Base-by-base conservation (phyloP, 1,140 invertebrate species). In the Eulimnadia texana region DNA sequence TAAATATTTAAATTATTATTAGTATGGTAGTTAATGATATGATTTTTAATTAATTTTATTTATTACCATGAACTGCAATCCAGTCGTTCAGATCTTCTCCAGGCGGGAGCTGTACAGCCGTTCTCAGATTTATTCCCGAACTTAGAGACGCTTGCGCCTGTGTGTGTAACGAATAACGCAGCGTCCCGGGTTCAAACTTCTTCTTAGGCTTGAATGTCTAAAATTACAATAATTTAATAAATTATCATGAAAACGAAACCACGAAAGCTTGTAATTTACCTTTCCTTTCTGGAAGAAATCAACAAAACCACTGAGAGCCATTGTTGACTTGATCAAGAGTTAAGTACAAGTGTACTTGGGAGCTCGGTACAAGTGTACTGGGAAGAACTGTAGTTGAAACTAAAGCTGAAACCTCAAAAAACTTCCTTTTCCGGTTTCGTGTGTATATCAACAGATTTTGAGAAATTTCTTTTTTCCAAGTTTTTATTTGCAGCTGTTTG, bases 1-100 rank as follows among this genome's bases (percentile, higher is more conserved):
- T 93, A 72, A 64, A 72, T 72, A 68, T 61, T 60, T 55, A 64
- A 47, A 51, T 23, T 23, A 60, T 3, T n/a, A n/a, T n/a, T n/a
- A n/a, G n/a, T n/a, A n/a, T n/a, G n/a, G n/a, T n/a, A n/a, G n/a
- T n/a, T n/a, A 42, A 42, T 42, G 33, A 42, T 42, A 42, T 9
- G 6, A 16, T 16, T 42, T 42, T 6, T 42, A 42, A 10, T 50
- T 27, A 24, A 60, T 50, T 25, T 1, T 9, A 50, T 0, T 10
- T 13, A 9, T 70, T 76, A 92, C 90, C 93, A 79, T 96, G 91
- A 25, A 96, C 92, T 20, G 93, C 93, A 51, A 94, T 82, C 93
- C 93, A 96, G 72, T 96, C 93, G 72, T 93, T 90, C 6, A 90
- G 70, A 74, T 90, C 85, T 77, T 96, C 93, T 24, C 85, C 86